Base-by-base conservation (phyloP, 2,797 vertebrate species). In the Manis javanica region DNA sequence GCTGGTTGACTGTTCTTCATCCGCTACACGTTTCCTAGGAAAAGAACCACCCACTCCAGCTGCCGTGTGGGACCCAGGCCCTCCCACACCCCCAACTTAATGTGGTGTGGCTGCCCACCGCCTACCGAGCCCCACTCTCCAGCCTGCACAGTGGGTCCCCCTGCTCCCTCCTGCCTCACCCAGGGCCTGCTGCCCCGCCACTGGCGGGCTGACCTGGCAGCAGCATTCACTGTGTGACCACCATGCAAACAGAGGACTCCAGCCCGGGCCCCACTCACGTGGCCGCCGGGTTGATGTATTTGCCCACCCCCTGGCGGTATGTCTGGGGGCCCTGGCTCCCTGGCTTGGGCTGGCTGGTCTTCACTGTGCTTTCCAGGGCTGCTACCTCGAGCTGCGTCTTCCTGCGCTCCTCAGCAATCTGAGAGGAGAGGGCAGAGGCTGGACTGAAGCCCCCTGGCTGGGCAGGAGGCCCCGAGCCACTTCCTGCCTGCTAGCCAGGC, bases 381-480 rank as follows among this genome's bases (percentile, higher is more conserved):
- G 98, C 99, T 93, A 99, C 98, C 96, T 99, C 98, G 77, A 98
- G 98, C 57, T 95, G 95, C 34, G 98, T 99, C 96, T 99, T 99
- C 90, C 99, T 99, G 75, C 99, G 98, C 97, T 99, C 99, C 2
- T 99, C 99, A 21, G 99, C 98, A 0, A 99, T 99, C 99, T 99
- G 97, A 7, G 64, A 37, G 12, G 21, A 57, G 31, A 78, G 6
- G 24, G 23, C 2, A 14, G 12, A 21, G 11, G 46, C 23, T 82
- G 66, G 63, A 7, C 16, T 0, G 0, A 21, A 24, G 42, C 5
- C 9, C 11, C 69, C 0, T 0, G 61, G 19, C 16, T 1, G 18
- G 42, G 23, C 2, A 7, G 5, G 34, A 7, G n/a, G n/a, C 29
- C 57, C 18, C 0, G 24, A 15, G 18, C 15, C 42, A 34, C 26